Conservation (phyloP, 1,140 invertebrate species). For the Drosophila repleta region DNA sequence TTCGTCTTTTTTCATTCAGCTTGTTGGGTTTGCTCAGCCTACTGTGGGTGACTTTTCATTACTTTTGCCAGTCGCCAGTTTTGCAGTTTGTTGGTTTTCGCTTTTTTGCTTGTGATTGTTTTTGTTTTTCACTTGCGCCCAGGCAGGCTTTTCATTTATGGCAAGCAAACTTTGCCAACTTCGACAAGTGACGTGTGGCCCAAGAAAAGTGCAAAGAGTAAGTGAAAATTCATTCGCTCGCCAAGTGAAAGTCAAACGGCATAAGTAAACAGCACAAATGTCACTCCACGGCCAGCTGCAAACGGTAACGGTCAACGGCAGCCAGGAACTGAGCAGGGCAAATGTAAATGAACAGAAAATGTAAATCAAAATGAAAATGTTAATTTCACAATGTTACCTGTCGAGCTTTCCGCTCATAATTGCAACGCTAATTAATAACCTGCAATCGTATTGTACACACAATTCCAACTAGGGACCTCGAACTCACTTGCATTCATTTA, state of each 20-base stretch:
- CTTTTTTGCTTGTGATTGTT: constrained; percentile 46
- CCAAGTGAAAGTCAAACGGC: constrained; percentile 76
- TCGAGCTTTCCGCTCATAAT: constrained; percentile 52
- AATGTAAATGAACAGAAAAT: no score
- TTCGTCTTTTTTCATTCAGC: constrained; percentile 8
- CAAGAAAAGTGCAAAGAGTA: constrained; percentile 70
- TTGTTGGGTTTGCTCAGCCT: constrained; percentile 37
- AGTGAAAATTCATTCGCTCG: constrained; percentile 54
- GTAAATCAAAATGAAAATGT: constrained; percentile 23
- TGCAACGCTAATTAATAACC: constrained; percentile 73
- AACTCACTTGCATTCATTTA: constrained; percentile 26
- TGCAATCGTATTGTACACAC: constrained; percentile 53
- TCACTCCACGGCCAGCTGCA: constrained; percentile 22
- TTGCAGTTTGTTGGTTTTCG: constrained; percentile 46
- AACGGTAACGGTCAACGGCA: constrained; percentile 16
- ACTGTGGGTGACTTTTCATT: constrained; percentile 67
- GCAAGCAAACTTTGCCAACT: constrained; percentile 70
- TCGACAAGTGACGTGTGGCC: constrained; percentile 67
- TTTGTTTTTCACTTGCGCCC: constrained; percentile 18
- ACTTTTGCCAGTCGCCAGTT: constrained; percentile 62
- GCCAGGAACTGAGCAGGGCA: background rate
- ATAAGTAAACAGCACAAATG: constrained; percentile 68
- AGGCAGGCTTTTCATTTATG: constrained; percentile 63
- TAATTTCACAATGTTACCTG: constrained; percentile 46
- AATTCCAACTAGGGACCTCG: constrained; percentile 2